These are phyloP conservation scores for Hydrotaea cyrtoneurina DNA, from an alignment of 2,888 invertebrate genomes.

Conservation along the genomic window DNA sequence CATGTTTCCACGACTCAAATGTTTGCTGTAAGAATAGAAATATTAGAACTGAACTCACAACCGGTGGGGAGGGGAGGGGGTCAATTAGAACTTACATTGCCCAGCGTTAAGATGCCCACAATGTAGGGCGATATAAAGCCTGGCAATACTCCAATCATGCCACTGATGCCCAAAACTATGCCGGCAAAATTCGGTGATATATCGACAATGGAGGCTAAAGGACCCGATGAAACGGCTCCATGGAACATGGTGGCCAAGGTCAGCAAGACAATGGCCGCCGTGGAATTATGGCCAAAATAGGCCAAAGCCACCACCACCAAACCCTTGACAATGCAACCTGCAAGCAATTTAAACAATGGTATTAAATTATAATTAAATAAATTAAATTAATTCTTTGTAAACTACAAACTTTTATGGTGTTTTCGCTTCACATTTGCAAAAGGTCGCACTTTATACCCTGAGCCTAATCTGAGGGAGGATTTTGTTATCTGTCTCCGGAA, in stretches of 20 bases:
- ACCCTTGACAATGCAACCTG: constrained; percentile 84
- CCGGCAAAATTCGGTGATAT: constrained; percentile 84
- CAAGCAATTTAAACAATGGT: no score
- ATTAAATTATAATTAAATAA: no score
- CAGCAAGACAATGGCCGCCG: constrained; percentile 83
- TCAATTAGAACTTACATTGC: constrained; percentile 85
- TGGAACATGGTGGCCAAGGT: constrained; percentile 84
- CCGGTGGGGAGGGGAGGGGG: no score
- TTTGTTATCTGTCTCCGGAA: no score
- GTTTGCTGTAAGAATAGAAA: constrained; percentile 82
- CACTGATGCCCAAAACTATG: constrained; percentile 84
- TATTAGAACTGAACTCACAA: neutral
- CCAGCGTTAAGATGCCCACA: constrained; percentile 84
- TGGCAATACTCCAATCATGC: constrained; percentile 83
- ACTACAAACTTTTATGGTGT: no score
- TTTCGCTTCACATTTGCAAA: no score
- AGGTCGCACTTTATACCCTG: no score
- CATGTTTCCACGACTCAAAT: constrained; percentile 83
- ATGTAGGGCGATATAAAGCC: constrained; percentile 85
- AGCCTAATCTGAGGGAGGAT: no score
- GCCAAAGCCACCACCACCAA: constrained; percentile 84
- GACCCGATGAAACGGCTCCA: constrained; percentile 86
- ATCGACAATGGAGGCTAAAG: constrained; percentile 85
- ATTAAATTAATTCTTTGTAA: no score
- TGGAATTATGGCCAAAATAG: constrained; percentile 84